Percentiles rank a stretch among this genome's conserved stretches.
These are phyloP conservation scores for Sclerurus mexicanus DNA, from an alignment of 2,113 vertebrate species.

Conservation along the genomic window DNA sequence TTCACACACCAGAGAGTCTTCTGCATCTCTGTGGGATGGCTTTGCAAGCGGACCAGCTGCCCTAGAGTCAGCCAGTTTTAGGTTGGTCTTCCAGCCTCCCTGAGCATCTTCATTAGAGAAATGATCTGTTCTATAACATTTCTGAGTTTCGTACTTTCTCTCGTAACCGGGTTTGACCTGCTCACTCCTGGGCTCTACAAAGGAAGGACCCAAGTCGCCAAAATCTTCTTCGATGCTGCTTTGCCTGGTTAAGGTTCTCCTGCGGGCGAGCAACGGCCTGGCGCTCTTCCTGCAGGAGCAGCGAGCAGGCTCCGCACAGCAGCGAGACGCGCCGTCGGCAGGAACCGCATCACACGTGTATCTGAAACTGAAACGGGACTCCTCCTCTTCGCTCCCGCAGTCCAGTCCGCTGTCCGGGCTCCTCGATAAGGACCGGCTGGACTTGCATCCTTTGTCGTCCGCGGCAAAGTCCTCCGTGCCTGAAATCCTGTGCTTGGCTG, in stretches of 20 bases:
- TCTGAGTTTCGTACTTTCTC: slow-evolving; percentile 52
- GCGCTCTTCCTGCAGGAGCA: slow-evolving; percentile 71
- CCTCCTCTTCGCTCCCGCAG: slow-evolving; percentile 94
- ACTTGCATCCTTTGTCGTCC: slow-evolving; percentile 72
- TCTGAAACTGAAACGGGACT: slow-evolving; percentile 69
- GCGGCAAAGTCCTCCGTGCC: slow-evolving; percentile 63
- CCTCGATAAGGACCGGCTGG: slow-evolving; percentile 77
- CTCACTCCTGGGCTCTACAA: slow-evolving; percentile 69
- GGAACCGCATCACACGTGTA: slow-evolving; percentile 34
- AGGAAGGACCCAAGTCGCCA: slow-evolving; percentile 68
- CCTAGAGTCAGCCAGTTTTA: slow-evolving; percentile 73
- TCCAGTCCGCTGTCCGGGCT: slow-evolving; percentile 97
- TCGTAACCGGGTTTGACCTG: slow-evolving; percentile 64
- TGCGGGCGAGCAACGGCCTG: slow-evolving; percentile 81
- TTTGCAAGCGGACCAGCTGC: slow-evolving; percentile 76
- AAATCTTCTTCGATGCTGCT: slow-evolving; percentile 91
- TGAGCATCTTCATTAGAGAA: slow-evolving; percentile 69
- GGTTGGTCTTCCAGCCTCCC: slow-evolving; percentile 80
- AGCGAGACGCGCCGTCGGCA: slow-evolving; percentile 40
- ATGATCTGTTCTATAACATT: slow-evolving; percentile 70
- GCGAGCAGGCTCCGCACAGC: slow-evolving; percentile 55
- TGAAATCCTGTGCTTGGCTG: slow-evolving; percentile 52
- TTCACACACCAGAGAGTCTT: slow-evolving; percentile 92
- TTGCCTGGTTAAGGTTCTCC: slow-evolving; percentile 88
- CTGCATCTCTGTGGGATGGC: slow-evolving; percentile 76